These are phyloP conservation scores for Paracentrotus lividus DNA, from an alignment of 53 echinoderm and acorn worm species.

Conservation along the genomic window DNA sequence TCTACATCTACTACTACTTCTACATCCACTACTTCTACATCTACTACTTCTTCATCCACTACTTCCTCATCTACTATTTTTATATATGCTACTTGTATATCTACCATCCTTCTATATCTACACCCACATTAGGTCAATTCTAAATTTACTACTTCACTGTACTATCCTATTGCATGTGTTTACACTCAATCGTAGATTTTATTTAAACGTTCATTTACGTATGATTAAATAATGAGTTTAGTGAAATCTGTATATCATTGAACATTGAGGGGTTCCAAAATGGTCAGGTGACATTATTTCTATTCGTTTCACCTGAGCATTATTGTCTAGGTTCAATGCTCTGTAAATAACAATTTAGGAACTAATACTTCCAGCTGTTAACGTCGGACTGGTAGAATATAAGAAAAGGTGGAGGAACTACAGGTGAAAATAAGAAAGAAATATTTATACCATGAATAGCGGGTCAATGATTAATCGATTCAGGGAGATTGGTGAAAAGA, in stretches of 20 bases:
- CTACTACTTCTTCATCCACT: slow-evolving; percentile 2
- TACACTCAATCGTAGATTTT: no score
- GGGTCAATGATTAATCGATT: neutral
- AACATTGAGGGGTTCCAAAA: neutral
- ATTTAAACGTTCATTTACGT: no score
- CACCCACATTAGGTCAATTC: neutral
- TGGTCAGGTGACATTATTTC: neutral
- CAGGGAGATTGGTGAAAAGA: neutral
- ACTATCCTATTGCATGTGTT: no score
- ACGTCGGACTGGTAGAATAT: neutral
- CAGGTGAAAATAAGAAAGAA: neutral
- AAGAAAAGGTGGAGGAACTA: no score
- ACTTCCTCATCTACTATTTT: neutral
- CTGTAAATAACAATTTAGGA: neutral
- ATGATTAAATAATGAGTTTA: no score
- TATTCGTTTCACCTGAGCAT: neutral
- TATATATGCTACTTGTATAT: no score
- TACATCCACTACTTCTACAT: neutral
- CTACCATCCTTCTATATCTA: neutral
- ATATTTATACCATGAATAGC: neutral
- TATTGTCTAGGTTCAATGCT: neutral
- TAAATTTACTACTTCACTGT: slow-evolving; percentile 2
- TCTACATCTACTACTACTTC: neutral
- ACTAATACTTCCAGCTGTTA: neutral
- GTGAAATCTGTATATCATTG: neutral